These are phyloP conservation scores for Drosophila littoralis DNA, from an alignment of 1,140 invertebrate genomes.

Conservation along the genomic window DNA sequence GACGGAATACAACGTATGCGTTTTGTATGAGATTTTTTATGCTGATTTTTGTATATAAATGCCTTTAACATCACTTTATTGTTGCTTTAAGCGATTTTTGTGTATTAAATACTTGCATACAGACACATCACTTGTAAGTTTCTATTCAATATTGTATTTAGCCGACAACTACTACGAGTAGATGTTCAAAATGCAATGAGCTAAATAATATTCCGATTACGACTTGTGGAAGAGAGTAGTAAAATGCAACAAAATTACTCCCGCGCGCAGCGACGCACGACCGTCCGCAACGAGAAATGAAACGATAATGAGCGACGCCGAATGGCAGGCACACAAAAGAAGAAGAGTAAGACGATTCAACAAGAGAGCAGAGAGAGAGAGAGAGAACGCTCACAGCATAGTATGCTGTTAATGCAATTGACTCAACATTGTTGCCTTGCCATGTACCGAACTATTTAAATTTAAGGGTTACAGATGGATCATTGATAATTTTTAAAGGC, in stretches of 20 bases:
- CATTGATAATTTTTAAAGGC: background rate
- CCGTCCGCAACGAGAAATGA: constrained; percentile 33
- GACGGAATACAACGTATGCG: constrained; percentile 40
- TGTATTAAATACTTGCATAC: constrained; percentile 24
- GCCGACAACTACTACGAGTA: constrained; percentile 17
- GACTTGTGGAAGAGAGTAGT: constrained; percentile 33
- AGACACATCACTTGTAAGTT: constrained; percentile 30
- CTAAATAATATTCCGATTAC: constrained; percentile 26
- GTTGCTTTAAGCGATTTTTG: constrained; percentile 19
- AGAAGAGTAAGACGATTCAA: constrained; percentile 4
- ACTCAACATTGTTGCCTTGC: background rate
- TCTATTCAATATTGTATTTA: constrained; percentile 37
- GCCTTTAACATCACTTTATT: constrained; percentile 50
- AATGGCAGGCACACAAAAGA: background rate
- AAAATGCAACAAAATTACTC: constrained; percentile 18
- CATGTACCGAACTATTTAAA: background rate
- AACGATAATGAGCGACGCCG: constrained; percentile 25
- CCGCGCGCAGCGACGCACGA: constrained; percentile 27
- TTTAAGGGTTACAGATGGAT: background rate
- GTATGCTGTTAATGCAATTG: constrained; percentile 4
- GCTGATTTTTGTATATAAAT: constrained; percentile 32
- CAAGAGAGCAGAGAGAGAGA: background rate
- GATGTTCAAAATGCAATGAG: constrained; percentile 17
- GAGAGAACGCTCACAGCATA: background rate
- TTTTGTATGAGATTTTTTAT: constrained; percentile 33